Evolutionary conservation across 2,888 invertebrate species (phyloP), one percentile per base, ranked within the genome.

Genomic region (Malthinus seriepunctatus): DNA sequence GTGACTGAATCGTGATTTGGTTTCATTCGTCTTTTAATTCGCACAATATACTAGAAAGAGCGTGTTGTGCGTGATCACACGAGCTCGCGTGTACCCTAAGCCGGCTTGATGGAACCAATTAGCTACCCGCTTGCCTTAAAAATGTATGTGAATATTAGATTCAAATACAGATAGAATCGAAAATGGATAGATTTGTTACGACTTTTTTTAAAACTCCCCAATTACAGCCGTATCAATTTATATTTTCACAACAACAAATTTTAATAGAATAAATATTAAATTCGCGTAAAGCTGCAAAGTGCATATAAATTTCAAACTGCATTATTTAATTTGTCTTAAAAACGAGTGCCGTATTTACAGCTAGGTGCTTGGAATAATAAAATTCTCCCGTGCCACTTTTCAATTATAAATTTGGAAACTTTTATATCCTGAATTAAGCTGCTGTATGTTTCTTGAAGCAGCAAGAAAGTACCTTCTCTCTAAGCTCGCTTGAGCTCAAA

Each of bases 321-420:
- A 53, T 58, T 53, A 58, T 58, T 58, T 58, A 58, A 58, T 58
- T 58, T 58, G 58, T 58, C 58, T 44, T 48, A 52, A 58, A 52
- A 44, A 52, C 53, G 53, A 48, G 15, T 49, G 58, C 42, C 37
- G 45, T 58, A 58, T 58, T 58, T 58, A 58, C 58, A 42, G 49
- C 49, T 39, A 42, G 39, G 44, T 58, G 49, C 37, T 49, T 49
- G 49, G 58, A 58, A 58, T 53, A 58, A 53, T 49, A 60, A 62
- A 59, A 60, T 51, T 59, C 60, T 58, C 48, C 35, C 34, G 52
- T 23, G 52, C 42, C 48, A 52, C 51, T 52, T 61, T 54, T 58
- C 61, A 59, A 61, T 61, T 61, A 59, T 59, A 63, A 63, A 63
- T 63, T 61, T 61, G 59, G 45, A 59, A 63, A 61, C 56, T 63